Percentiles rank a stretch among this genome's conserved stretches.
These are phyloP conservation scores for Pegoplata infirma DNA, from an alignment of 2,888 invertebrate species.

Conservation along the genomic window DNA sequence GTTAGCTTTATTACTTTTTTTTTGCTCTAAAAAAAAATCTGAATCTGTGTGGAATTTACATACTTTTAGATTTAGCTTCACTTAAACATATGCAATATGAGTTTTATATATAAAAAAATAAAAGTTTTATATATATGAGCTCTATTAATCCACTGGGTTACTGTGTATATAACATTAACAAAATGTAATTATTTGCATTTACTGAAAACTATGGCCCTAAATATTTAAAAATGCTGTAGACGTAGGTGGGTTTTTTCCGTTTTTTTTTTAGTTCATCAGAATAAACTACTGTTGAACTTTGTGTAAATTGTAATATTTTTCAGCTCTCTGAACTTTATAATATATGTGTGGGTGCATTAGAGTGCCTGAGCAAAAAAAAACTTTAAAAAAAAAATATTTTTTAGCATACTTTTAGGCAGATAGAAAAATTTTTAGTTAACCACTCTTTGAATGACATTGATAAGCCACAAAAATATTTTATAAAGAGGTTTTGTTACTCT, in stretches of 20 bases:
- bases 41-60: background rate
- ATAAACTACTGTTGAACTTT: background rate
- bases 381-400: too few relatives aligned
- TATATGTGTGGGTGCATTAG: too few relatives aligned
- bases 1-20: background rate
- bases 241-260: too few relatives aligned
- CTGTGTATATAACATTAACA: constrained; percentile 2
- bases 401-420: too few relatives aligned
- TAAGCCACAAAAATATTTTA: too few relatives aligned
- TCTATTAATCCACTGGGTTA: constrained; percentile 55
- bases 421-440: too few relatives aligned
- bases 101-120: background rate
- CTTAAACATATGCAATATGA: background rate
- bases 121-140: background rate
- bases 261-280: too few relatives aligned
- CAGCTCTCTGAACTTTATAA: background rate
- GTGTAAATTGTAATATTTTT: background rate
- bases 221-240: background rate
- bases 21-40: background rate
- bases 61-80: background rate
- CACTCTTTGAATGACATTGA: too few relatives aligned
- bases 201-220: background rate
- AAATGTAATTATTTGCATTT: constrained; percentile 31
- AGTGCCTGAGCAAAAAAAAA: too few relatives aligned
- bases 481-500: too few relatives aligned